A percentile compares a stretch with the other conserved stretches of the same genome.
Evolutionary conservation across 2,113 vertebrate genomes (phyloP).

Genomic region (Nannobrachium achirus): DNA sequence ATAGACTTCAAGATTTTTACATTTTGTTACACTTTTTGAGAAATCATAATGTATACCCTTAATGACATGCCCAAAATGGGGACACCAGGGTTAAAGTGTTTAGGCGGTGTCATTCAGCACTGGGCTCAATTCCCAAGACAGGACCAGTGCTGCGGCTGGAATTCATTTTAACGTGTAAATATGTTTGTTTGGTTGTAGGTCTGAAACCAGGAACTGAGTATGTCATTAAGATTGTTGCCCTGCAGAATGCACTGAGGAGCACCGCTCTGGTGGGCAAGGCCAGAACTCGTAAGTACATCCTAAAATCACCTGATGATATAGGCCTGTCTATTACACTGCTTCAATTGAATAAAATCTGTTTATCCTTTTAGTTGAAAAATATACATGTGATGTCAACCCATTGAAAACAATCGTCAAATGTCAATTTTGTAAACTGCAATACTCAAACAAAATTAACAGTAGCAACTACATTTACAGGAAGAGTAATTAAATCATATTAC

Average conservation of each 20-base stretch:
- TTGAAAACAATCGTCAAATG: no score
- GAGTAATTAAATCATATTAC: background rate
- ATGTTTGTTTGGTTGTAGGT: conserved; percentile 65
- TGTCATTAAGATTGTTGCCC: conserved; percentile 86
- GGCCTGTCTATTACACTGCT: background rate
- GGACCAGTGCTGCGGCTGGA: no score
- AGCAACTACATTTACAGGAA: background rate
- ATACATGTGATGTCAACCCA: no score
- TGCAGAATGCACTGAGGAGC: conserved; percentile 91
- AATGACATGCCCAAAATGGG: no score
- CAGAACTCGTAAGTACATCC: conserved; percentile 88
- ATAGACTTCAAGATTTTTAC: no score
- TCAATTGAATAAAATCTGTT: background rate
- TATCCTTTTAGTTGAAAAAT: background rate
- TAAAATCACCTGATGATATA: background rate
- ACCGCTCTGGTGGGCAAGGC: conserved; percentile 88
- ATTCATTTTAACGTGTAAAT: background rate
- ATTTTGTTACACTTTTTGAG: no score
- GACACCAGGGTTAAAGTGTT: no score
- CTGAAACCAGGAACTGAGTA: conserved; percentile 92
- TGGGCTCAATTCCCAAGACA: no score
- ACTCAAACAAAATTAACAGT: background rate
- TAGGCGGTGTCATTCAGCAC: no score
- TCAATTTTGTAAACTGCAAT: no score
- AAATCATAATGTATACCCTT: no score